These are phyloP conservation scores for Bolborhynchus lineola DNA, from an alignment of 2,113 vertebrate species.

Conservation along the genomic window DNA sequence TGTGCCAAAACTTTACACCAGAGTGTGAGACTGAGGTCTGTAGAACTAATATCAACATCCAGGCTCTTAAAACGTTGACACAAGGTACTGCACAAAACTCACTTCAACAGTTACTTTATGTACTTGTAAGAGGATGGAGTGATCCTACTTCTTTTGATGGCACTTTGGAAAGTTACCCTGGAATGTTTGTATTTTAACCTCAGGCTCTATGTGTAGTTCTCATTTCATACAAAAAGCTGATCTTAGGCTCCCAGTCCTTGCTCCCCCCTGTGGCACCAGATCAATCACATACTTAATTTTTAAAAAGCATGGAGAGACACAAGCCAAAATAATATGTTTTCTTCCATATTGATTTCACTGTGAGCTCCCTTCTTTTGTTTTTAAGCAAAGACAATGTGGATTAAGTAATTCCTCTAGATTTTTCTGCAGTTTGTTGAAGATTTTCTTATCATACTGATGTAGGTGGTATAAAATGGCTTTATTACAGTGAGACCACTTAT, in stretches of 20 bases:
- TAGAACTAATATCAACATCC: neutral
- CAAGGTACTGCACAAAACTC: neutral
- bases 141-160: neutral
- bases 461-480: neutral
- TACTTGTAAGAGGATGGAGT: too few species aligned
- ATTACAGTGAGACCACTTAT: neutral
- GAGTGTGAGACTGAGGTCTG: neutral
- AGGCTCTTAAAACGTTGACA: neutral
- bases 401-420: neutral
- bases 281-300: neutral
- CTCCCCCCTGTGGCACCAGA: neutral
- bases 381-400: neutral
- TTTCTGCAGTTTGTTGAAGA: neutral
- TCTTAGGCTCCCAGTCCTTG: neutral
- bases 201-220: neutral
- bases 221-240: neutral
- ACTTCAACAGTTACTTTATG: neutral
- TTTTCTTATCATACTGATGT: neutral
- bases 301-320: neutral
- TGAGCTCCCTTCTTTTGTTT: neutral
- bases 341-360: neutral
- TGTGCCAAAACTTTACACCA: neutral
- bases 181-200: neutral
- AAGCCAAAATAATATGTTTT: neutral
- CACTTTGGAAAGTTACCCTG: neutral